Percentiles rank a stretch among this genome's conserved stretches.
phyloP scores from a whole-genome alignment of 2,888 invertebrate genomes.

The Agrochola litura region DNA sequence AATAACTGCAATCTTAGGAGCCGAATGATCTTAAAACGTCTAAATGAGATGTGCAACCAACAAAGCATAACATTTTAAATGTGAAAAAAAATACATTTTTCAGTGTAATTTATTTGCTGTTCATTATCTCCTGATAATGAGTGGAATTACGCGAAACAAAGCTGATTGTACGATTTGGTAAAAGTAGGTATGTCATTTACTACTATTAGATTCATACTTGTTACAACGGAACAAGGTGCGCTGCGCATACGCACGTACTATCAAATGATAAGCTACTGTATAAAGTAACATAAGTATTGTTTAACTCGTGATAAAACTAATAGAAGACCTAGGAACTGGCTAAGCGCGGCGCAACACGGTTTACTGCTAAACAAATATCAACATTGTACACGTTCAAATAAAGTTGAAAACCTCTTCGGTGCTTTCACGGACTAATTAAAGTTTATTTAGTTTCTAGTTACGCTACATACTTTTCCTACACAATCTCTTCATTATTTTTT shows the following conservation, averaged over 20 bases:
- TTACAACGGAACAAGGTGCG: neutral
- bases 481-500: neutral
- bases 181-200: constrained; percentile 13
- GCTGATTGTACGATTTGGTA: constrained; percentile 29
- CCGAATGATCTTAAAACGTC: constrained; percentile 14
- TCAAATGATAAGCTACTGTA: constrained; percentile 18
- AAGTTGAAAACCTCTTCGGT: neutral
- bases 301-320: constrained; percentile 16
- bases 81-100: constrained; percentile 1
- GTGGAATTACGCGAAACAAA: constrained; percentile 22
- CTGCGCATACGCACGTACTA: constrained; percentile 8
- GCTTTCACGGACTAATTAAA: neutral
- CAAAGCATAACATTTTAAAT: constrained; percentile 37
- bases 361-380: neutral
- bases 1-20: constrained; percentile 7
- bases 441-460: neutral
- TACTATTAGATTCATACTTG: constrained; percentile 3
- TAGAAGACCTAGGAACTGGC: neutral
- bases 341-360: too few relatives aligned
- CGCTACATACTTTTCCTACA: neutral
- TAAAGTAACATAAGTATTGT: neutral
- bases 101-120: constrained; percentile 30
- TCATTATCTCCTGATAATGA: constrained; percentile 50
- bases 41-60: constrained; percentile 29
- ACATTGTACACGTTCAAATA: neutral